A percentile compares a stretch with the other conserved stretches of the same genome.
Evolutionary conservation across 2,797 vertebrate species (phyloP).

Genomic region (Xenentodon cancila): DNA sequence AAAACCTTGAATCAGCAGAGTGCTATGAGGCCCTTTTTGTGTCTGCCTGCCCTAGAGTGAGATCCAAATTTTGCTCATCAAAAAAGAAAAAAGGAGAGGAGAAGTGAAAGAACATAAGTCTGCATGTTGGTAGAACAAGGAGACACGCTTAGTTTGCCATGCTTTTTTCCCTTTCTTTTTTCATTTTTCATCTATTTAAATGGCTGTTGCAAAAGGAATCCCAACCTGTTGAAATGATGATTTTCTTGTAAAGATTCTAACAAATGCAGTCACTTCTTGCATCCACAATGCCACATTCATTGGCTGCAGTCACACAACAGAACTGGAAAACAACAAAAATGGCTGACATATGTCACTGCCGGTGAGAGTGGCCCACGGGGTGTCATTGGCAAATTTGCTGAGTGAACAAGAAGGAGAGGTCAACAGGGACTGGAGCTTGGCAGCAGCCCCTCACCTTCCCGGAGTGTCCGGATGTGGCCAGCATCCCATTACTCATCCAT

Average conservation of each 20-base stretch:
- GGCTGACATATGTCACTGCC: constrained; percentile 65
- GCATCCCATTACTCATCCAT: constrained; percentile 81
- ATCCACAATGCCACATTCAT: constrained; percentile 5
- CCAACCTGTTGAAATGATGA: constrained; percentile 18
- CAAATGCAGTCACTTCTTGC: neutral
- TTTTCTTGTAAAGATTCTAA: constrained; percentile 1
- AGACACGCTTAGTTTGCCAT: neutral
- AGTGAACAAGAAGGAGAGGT: constrained; percentile 73
- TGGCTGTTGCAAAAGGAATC: neutral
- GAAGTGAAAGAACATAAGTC: constrained; percentile 31
- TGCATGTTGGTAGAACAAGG: constrained; percentile 14
- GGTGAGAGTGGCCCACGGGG: constrained; percentile 41
- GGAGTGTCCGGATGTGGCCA: constrained; percentile 76
- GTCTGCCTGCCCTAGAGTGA: constrained; percentile 57
- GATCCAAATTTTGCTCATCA: constrained; percentile 64
- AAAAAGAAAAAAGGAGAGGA: constrained; percentile 25
- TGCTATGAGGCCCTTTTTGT: constrained; percentile 63
- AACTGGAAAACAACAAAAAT: constrained; percentile 57
- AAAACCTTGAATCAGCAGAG: constrained; percentile 80
- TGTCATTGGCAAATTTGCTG: constrained; percentile 73
- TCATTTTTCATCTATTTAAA: too few species aligned
- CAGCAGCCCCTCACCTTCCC: constrained; percentile 82
- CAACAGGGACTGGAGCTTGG: constrained; percentile 77
- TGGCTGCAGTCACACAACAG: constrained; percentile 25
- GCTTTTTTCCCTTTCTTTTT: neutral